Base-by-base conservation (phyloP, 2,113 vertebrate genomes). In the Scomber colias region DNA sequence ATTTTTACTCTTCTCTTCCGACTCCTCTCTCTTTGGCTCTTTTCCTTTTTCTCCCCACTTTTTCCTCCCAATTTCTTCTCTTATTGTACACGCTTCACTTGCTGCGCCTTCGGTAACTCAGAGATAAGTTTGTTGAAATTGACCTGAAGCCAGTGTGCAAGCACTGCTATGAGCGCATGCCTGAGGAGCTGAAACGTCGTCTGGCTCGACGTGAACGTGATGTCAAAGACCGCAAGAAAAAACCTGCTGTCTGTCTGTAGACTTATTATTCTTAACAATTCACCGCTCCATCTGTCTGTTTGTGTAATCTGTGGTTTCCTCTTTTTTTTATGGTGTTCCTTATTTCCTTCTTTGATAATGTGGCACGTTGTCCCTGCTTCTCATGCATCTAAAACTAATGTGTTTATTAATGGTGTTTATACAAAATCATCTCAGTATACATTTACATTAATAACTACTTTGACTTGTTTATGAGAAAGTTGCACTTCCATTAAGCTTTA, bases 61-160 rank as follows among this genome's bases (percentile, higher is more conserved):
- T 60, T 61, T 77, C 67, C 93, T 93, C 90, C 70, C 92, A 85
- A 88, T 92, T 56, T 79, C 72, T 87, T 68, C 46, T 85, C 68
- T 82, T 64, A 51, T 30, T 53, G 45, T 50, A 59, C 81, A 85
- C 59, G 79, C 85, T 70, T 84, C 86, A 49, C 67, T 53, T 80
- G 77, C 63, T 86, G 72, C 54, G 7, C 78, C 79, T 76, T 8
- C 59, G 85, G 77, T 79, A 80, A 83, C 77, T 83, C 88, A 99
- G 98, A 96, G 97, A 98, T 96, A 99, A 97, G 87, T 99, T 99
- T 97, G 97, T 99, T 95, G 98, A 99, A 95, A 97, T 99, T 93
- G 98, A 99, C 93, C 95, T 99, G 93, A 98, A 96, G 93, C 97
- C 97, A 76, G 96, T 98, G 92, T 99, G 97, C 95, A 98, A 96